Percentiles rank a stretch among this genome's conserved stretches.
phyloP scores from a whole-genome alignment of 1,140 invertebrate genomes.

The Potamilus streckersoni region DNA sequence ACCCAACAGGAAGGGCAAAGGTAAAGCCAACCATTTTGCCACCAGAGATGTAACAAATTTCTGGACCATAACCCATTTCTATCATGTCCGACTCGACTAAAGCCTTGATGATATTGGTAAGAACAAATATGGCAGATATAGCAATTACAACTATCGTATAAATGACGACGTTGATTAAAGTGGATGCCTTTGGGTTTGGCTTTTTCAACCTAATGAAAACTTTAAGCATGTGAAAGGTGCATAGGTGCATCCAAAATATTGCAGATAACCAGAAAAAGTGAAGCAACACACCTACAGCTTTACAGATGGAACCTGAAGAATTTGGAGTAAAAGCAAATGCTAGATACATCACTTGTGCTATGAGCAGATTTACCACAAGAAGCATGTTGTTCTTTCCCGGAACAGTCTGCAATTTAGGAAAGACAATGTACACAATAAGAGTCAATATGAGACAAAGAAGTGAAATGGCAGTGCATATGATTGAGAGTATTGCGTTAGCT shows the following conservation, averaged over 20 bases:
- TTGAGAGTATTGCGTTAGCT: not conserved
- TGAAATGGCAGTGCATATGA: conserved; percentile 1
- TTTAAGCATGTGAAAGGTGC: conserved; percentile 18
- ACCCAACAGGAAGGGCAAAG: conserved; percentile 11
- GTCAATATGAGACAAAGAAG: conserved; percentile 8
- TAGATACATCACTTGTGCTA: not conserved
- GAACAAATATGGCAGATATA: not conserved
- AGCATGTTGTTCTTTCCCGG: conserved; percentile 21
- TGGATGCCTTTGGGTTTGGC: not conserved
- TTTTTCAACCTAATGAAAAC: not conserved
- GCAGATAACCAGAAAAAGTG: conserved; percentile 8
- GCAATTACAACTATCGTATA: not conserved
- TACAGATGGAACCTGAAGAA: not conserved
- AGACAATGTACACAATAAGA: conserved; percentile 5
- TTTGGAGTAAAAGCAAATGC: not conserved
- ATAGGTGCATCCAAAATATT: conserved; percentile 21
- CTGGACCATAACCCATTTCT: conserved; percentile 15
- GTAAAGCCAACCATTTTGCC: not conserved
- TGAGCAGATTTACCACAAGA: not conserved
- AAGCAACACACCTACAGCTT: conserved; percentile 3
- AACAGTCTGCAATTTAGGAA: conserved; percentile 1
- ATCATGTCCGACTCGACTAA: not conserved
- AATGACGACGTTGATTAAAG: not conserved
- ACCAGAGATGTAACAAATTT: conserved; percentile 11
- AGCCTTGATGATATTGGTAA: not conserved